Evolutionary conservation across 2,888 invertebrate genomes (phyloP), one percentile per base, ranked within the genome.

Genomic region (Rhingia rostrata): DNA sequence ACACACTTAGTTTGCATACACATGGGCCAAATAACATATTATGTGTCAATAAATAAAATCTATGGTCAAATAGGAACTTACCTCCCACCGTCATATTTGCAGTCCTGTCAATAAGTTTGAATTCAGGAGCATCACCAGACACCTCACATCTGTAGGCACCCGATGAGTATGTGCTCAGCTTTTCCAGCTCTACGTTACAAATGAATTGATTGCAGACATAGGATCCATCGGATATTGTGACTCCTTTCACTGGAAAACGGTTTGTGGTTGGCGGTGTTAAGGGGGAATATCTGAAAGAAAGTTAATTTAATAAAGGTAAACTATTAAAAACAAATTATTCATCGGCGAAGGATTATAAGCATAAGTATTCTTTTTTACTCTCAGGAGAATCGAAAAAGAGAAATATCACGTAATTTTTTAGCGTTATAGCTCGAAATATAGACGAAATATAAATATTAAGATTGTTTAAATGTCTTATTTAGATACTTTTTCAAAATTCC

Each of bases 131-230:
- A 90, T 94, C 94, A 80, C 93, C 93, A 84, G 94, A 94, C 56
- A 94, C 93, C 89, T 94, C 94, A 88, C 94, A 94, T 66, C 93
- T 91, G 89, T 94, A 94, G 43, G 93, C 92, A 12, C 94, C 94
- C 33, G 90, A 90, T 64, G 92, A 91, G 74, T 89, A 88, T 81
- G 87, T 87, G 78, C 89, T 90, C 39, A 92, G 88, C 78, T 90
- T 89, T 87, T 91, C 90, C 86, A 92, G 87, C 86, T 91, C 91
- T 72, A 92, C 90, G 86, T 90, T 91, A 87, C 92, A 92, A 84
- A 91, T 90, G 88, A 90, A 90, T 89, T 91, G 90, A 88, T 92
- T 91, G 88, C 92, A 92, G 87, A 90, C 90, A 86, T 89, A 90
- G 82, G 91, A 90, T 82, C 90, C 89, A 64, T 89, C 90, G 84